These are phyloP conservation scores for Pseudomyrmex flavicornis DNA, from an alignment of 1,140 invertebrate genomes.

Conservation along the genomic window DNA sequence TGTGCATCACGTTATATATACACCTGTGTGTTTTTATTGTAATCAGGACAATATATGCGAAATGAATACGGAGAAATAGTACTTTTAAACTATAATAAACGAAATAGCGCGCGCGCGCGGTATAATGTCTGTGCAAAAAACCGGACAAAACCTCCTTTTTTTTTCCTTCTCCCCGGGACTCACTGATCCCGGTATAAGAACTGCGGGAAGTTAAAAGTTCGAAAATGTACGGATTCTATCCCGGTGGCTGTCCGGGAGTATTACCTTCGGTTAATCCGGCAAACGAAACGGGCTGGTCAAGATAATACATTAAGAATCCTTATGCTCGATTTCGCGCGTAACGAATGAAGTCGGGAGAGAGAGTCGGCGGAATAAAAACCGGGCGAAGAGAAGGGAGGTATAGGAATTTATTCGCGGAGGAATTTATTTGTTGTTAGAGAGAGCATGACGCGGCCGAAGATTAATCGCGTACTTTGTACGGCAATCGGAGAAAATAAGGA, in stretches of 20 bases:
- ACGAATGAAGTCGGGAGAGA: slow-evolving; percentile 36
- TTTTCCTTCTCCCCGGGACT: neutral
- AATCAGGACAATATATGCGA: neutral
- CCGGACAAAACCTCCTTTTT: neutral
- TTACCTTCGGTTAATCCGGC: slow-evolving; percentile 56
- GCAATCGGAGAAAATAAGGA: slow-evolving; percentile 16
- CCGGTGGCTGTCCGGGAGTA: slow-evolving; percentile 36
- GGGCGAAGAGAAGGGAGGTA: neutral
- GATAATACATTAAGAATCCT: slow-evolving; percentile 59
- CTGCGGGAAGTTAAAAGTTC: slow-evolving; percentile 20
- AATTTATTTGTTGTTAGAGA: slow-evolving; percentile 57
- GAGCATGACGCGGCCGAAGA: neutral
- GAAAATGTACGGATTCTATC: slow-evolving; percentile 54
- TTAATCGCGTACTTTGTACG: slow-evolving; percentile 34
- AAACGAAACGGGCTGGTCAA: slow-evolving; percentile 58
- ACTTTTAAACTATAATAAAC: neutral
- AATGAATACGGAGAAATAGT: neutral
- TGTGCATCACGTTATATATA: neutral
- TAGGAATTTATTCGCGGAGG: slow-evolving; percentile 40
- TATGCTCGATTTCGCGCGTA: slow-evolving; percentile 61
- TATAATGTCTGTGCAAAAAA: neutral
- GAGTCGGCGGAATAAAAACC: slow-evolving; percentile 14
- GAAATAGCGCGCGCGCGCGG: too few species aligned
- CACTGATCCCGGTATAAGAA: slow-evolving; percentile 24
- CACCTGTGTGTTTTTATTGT: neutral